A percentile compares a stretch with the other conserved stretches of the same genome.
These are phyloP conservation scores for Drosophila acutilabella DNA, from an alignment of 2,888 invertebrate species.

Conservation along the genomic window DNA sequence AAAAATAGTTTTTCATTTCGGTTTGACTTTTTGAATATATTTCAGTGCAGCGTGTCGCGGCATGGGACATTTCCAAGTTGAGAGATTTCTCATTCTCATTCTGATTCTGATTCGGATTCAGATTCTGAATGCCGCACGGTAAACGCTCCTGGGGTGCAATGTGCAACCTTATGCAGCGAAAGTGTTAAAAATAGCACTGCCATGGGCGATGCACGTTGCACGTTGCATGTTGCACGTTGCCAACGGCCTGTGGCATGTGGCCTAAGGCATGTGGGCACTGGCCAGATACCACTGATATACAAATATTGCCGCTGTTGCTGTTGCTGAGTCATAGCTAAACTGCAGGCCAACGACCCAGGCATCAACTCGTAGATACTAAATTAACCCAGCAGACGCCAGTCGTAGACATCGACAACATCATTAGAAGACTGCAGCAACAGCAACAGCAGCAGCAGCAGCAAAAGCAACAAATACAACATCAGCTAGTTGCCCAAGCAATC, in stretches of 20 bases:
- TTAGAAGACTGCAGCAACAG: conserved; percentile 53
- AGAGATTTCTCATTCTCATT: conserved; percentile 27
- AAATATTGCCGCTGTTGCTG: conserved; percentile 7
- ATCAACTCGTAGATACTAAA: conserved; percentile 54
- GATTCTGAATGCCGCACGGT: conserved; percentile 31
- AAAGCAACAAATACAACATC: conserved; percentile 1
- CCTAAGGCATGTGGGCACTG: conserved; percentile 35
- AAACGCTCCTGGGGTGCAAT: conserved; percentile 75
- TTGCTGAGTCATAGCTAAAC: conserved; percentile 64
- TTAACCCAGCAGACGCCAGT: conserved; percentile 64
- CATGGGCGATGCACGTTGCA: conserved; percentile 34
- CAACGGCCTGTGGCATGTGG: conserved; percentile 18
- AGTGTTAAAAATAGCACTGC: conserved; percentile 75
- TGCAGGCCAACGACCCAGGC: conserved; percentile 74
- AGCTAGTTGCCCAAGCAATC: conserved; percentile 24
- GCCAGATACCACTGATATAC: conserved; percentile 33
- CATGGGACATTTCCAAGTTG: conserved; percentile 74
- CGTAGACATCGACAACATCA: conserved; percentile 69
- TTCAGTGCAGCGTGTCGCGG: conserved; percentile 55
- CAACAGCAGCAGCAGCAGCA: too few relatives aligned
- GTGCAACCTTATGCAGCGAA: conserved; percentile 70
- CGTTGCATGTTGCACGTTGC: conserved; percentile 19
- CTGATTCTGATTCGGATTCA: not conserved
- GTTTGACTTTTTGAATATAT: conserved; percentile 43
- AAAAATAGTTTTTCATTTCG: conserved; percentile 49